Percentiles rank a stretch among this genome's conserved stretches.
These are phyloP conservation scores for Hippopotamus amphibius DNA, from an alignment of 2,113 vertebrate genomes.

Conservation along the genomic window DNA sequence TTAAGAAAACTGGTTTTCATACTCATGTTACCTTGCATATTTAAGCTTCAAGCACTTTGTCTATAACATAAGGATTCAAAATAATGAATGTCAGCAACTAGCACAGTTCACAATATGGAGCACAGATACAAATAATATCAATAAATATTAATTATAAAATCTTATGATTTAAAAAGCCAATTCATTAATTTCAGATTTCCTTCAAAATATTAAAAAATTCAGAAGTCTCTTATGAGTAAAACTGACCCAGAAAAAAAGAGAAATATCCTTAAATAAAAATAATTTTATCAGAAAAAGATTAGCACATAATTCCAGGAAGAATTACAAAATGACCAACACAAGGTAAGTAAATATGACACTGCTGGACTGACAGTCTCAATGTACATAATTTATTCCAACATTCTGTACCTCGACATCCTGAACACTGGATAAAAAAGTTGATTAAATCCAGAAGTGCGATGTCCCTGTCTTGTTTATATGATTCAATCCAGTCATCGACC, in stretches of 20 bases:
- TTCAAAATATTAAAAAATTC: background rate
- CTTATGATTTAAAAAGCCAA: background rate
- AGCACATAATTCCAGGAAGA: background rate
- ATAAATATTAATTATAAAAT: slow-evolving; percentile 45
- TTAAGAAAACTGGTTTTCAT: slow-evolving; percentile 12
- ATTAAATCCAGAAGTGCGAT: slow-evolving; percentile 99
- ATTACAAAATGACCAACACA: slow-evolving; percentile 8
- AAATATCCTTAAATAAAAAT: background rate
- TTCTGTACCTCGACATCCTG: slow-evolving; percentile 97
- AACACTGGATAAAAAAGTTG: slow-evolving; percentile 99
- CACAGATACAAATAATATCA: slow-evolving; percentile 18
- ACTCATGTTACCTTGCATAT: background rate
- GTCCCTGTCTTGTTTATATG: slow-evolving; percentile 99
- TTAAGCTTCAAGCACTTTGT: background rate
- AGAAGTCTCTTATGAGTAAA: slow-evolving; percentile 10
- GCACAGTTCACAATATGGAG: background rate
- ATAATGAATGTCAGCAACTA: background rate
- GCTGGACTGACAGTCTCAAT: slow-evolving; percentile 67
- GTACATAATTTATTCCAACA: slow-evolving; percentile 77
- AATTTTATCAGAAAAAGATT: slow-evolving; percentile 48
- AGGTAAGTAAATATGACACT: slow-evolving; percentile 39
- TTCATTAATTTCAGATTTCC: background rate
- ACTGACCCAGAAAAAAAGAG: background rate
- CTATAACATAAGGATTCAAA: background rate
- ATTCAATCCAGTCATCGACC: slow-evolving; percentile 99